Conservation (phyloP, 1,140 invertebrate genomes). For the Zelostemma sp. region DNA sequence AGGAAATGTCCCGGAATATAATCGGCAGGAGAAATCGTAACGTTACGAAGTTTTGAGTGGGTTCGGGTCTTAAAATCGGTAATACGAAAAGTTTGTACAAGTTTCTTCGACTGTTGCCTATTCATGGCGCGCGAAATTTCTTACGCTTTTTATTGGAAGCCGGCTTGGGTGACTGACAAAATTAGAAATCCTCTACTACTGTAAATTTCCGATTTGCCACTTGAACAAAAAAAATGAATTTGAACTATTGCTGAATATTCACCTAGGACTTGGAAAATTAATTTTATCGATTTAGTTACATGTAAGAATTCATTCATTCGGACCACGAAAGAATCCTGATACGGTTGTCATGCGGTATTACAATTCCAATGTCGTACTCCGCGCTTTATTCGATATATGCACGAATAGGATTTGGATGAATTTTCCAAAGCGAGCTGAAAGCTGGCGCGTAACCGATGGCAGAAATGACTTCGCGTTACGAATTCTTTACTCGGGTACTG, state of each 20-base stretch:
- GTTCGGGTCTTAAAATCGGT: conserved; percentile 47
- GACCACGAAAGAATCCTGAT: neutral
- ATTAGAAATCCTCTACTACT: conserved; percentile 27
- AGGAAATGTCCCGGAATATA: conserved; percentile 31
- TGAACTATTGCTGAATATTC: neutral
- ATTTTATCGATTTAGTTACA: neutral
- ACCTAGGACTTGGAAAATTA: neutral
- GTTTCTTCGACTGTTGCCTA: conserved; percentile 34
- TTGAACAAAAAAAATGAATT: too few species aligned
- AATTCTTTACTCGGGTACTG: conserved; percentile 36
- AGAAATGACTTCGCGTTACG: conserved; percentile 43
- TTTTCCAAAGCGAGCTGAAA: conserved; percentile 37
- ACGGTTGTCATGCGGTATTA: neutral
- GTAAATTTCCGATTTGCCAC: too few species aligned
- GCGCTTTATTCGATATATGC: conserved; percentile 22
- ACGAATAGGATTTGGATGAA: conserved; percentile 27
- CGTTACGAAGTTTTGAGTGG: conserved; percentile 42
- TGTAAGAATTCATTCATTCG: neutral
- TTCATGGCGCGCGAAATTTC: conserved; percentile 37
- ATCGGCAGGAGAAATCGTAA: conserved; percentile 34
- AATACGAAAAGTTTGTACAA: conserved; percentile 46
- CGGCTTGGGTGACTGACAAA: conserved; percentile 22
- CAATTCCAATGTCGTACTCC: conserved; percentile 1
- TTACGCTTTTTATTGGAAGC: conserved; percentile 33
- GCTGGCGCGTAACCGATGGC: conserved; percentile 40